These are phyloP conservation scores for Falcunculus frontatus DNA, from an alignment of 2,113 vertebrate species.

Conservation along the genomic window DNA sequence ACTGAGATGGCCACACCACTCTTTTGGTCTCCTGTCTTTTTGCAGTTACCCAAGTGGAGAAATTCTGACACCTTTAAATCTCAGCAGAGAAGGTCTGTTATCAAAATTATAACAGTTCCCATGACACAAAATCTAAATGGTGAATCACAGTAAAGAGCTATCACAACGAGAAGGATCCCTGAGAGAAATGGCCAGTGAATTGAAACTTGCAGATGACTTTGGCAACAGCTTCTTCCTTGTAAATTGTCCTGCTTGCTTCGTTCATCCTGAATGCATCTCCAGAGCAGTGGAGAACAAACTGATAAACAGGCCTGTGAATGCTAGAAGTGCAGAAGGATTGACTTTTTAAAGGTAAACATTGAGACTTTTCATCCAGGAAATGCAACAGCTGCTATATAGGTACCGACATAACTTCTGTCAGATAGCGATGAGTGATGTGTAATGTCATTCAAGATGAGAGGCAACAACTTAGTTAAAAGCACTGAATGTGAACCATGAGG, in stretches of 20 bases:
- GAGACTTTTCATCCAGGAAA: slow-evolving; percentile 33
- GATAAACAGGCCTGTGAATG: not conserved
- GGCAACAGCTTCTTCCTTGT: not conserved
- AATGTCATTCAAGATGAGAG: slow-evolving; percentile 1
- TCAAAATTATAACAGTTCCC: not conserved
- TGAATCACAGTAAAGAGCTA: not conserved
- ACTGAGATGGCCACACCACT: fast-evolving
- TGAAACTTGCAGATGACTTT: not conserved
- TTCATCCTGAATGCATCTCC: slow-evolving; percentile 42
- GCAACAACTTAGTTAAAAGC: not conserved
- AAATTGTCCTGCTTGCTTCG: slow-evolving; percentile 27
- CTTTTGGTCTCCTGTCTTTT: not conserved
- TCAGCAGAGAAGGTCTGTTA: not conserved
- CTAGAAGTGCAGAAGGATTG: slow-evolving; percentile 15
- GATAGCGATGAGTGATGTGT: not conserved
- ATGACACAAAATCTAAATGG: not conserved
- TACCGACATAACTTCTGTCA: slow-evolving; percentile 17
- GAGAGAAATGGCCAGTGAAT: not conserved
- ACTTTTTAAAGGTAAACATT: slow-evolving; percentile 61
- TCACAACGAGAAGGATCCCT: not conserved
- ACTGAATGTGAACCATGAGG: not conserved
- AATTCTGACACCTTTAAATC: not conserved
- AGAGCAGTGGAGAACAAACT: slow-evolving; percentile 7
- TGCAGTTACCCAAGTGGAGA: not conserved
- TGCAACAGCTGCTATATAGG: slow-evolving; percentile 1